Conservation (phyloP, 2,113 vertebrate genomes). For the Planiliza haematocheilus region DNA sequence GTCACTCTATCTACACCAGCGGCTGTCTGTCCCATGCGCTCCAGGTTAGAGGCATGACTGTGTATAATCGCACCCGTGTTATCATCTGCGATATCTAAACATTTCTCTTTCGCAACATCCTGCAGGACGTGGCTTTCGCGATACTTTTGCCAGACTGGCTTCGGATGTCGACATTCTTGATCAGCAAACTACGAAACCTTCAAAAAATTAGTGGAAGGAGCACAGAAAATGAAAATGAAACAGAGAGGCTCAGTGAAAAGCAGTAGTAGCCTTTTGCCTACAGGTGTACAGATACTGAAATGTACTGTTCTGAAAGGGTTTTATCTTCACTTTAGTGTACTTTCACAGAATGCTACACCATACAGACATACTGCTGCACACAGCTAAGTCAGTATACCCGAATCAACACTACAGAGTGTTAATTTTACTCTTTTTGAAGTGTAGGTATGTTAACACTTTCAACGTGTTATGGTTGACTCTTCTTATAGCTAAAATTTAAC, state of each 20-base stretch:
- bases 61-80: not conserved
- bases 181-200: conserved; percentile 35
- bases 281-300: not conserved
- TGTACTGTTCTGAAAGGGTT: too few relatives aligned
- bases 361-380: not conserved
- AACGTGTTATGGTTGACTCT: too few relatives aligned
- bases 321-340: too few relatives aligned
- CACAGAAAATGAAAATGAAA: not conserved
- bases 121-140: conserved; percentile 63
- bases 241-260: conserved; percentile 21
- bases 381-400: too few relatives aligned
- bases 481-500: too few relatives aligned
- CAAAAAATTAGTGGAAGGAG: not conserved
- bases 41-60: conserved; percentile 73
- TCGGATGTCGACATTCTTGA: conserved; percentile 67
- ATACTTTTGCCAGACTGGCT: conserved; percentile 77
- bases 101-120: not conserved
- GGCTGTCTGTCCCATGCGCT: conserved; percentile 82
- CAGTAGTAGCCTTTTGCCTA: conserved; percentile 29
- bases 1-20: conserved; percentile 76
- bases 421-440: too few relatives aligned
- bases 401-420: too few relatives aligned
- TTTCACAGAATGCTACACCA: too few relatives aligned
- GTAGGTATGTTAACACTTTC: too few relatives aligned
- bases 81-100: not conserved